A percentile compares a stretch with the other conserved stretches of the same genome.
phyloP scores from a whole-genome alignment of 2,797 vertebrate species.

The Graptemys geographica region DNA sequence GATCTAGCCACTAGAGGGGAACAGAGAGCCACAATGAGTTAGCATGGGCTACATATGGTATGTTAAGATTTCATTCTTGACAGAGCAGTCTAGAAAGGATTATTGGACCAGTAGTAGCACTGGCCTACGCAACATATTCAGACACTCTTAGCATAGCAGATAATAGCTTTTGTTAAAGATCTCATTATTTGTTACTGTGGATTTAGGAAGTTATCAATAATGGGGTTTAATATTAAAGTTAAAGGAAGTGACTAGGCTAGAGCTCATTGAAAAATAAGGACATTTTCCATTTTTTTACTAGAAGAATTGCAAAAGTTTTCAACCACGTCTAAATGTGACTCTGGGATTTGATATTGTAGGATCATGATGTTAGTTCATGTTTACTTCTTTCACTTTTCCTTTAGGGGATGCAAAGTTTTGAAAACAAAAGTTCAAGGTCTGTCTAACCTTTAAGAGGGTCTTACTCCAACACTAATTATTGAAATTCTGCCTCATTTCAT shows the following conservation, averaged over 20 bases:
- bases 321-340: not conserved
- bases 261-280: conserved; percentile 23
- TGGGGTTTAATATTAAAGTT: not conserved
- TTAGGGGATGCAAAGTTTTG: not conserved
- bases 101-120: conserved; percentile 49
- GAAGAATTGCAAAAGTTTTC: conserved; percentile 11
- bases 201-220: not conserved
- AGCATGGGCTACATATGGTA: conserved; percentile 11
- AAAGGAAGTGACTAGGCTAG: not conserved
- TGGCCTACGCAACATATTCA: conserved; percentile 5
- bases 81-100: conserved; percentile 58
- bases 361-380: not conserved
- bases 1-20: conserved; percentile 42
- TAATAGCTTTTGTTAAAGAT: conserved; percentile 10
- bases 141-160: not conserved
- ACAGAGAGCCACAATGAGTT: conserved; percentile 8
- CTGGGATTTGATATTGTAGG: not conserved
- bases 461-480: not conserved
- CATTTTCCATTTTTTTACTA: conserved; percentile 20
- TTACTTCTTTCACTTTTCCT: not conserved
- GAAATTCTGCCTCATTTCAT: not conserved
- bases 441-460: conserved; percentile 5
- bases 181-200: not conserved
- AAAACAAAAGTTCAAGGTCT: not conserved
- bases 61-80: conserved; percentile 62